Base-by-base conservation (phyloP, 1,140 invertebrate species). In the Eufriesea mexicana region DNA sequence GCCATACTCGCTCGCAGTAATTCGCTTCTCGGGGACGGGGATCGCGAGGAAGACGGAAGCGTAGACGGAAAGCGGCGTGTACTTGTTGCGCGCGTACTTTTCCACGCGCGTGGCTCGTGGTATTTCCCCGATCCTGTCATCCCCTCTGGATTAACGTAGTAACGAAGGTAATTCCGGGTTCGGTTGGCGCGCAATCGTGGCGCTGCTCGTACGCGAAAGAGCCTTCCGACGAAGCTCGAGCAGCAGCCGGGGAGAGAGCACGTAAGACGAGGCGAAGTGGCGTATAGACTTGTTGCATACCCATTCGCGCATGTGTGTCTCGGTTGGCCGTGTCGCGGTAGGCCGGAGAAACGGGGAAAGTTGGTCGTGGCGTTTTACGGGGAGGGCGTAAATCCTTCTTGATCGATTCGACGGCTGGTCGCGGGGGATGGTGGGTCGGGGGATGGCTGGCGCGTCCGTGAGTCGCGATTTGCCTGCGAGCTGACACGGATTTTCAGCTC, bases 281-380 rank as follows among this genome's bases (percentile, higher is more conserved):
- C 66, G 67, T 81, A 35, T 35, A 75, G 82, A 87, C 87, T 79
- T 85, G 79, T 87, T 89, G 84, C 86, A 83, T 59, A 70, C 49
- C 71, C 73, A 71, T 66, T 83, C 74, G 82, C 82, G 79, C 68
- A 74, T 77, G 76, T 80, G 77, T 85, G 55, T 47, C 64, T 47
- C 55, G 67, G 55, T 51, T 66, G 16, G 28, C 6, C 5, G 64
- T n/a, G 64, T 45, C 23, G 18, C 28, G 68, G 10, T 83, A 74
- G 84, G 68, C 78, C 62, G 51, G 49, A 9, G 54, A 84, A 87
- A 87, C 75, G 72, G 81, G 57, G 55, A 79, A 83, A 78, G 75
- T 71, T 71, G 10, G 5, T 55, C 55, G 35, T 45, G 14, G 54
- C n/a, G 75, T 83, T 64, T 70, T 35, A 49, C 51, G 42, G 4